A percentile compares a stretch with the other conserved stretches of the same genome.
Evolutionary conservation across 1,140 invertebrate genomes (phyloP).

Genomic region (Lasioglossum albipes): DNA sequence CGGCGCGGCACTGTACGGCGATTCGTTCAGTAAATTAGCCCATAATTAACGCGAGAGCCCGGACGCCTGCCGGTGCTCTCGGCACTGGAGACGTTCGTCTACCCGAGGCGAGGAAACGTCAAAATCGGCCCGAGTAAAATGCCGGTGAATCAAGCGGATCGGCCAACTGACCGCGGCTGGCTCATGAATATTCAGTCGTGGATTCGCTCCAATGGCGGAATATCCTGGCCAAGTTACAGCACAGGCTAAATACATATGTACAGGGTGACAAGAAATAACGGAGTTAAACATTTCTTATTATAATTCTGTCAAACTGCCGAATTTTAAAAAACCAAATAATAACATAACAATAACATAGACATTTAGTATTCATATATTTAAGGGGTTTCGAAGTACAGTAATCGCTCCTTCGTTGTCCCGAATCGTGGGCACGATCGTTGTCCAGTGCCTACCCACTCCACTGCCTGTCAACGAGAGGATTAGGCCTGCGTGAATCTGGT

Average conservation of each 20-base stretch:
- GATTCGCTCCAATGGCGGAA: conserved; percentile 33
- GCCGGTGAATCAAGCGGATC: conserved; percentile 13
- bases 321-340: too few relatives aligned
- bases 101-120: conserved; percentile 37
- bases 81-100: conserved; percentile 12
- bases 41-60: conserved; percentile 19
- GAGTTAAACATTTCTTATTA: too few relatives aligned
- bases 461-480: too few relatives aligned
- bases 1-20: neutral
- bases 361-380: too few relatives aligned
- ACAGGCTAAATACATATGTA: conserved; percentile 15
- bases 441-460: too few relatives aligned
- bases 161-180: neutral
- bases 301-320: too few relatives aligned
- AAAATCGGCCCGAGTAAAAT: conserved; percentile 25
- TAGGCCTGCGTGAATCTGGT: too few relatives aligned
- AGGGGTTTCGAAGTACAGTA: too few relatives aligned
- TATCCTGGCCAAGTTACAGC: conserved; percentile 11
- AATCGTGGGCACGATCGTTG: too few relatives aligned
- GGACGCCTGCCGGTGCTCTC: neutral
- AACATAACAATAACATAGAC: too few relatives aligned
- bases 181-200: conserved; percentile 51
- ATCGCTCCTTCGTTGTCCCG: too few relatives aligned
- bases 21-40: conserved; percentile 10
- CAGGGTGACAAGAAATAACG: too few relatives aligned